Evolutionary conservation across 1,140 invertebrate species (phyloP).

Genomic region (Hirudo medicinalis): DNA sequence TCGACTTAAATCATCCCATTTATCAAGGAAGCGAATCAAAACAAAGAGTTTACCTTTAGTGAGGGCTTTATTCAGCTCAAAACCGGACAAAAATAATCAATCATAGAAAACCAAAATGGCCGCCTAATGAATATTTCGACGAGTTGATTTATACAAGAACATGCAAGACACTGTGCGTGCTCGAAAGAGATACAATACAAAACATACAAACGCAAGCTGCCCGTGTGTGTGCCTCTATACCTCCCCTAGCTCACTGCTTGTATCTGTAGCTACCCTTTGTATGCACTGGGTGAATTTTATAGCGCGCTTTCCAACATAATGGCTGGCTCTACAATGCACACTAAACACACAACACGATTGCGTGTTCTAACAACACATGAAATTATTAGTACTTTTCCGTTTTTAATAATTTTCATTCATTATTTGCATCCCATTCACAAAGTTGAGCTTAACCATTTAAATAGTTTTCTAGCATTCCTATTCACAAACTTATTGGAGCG

Average conservation of each 20-base stretch:
- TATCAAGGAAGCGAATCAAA: background rate
- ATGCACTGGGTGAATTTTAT: slow-evolving; percentile 12
- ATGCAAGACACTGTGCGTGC: slow-evolving; percentile 7
- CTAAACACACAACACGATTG: too few relatives aligned
- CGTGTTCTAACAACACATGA: too few relatives aligned
- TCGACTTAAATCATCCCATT: too few relatives aligned
- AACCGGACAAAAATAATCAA: slow-evolving; percentile 12
- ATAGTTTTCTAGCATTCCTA: too few relatives aligned
- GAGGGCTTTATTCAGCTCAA: slow-evolving; percentile 1
- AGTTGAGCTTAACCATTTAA: too few relatives aligned
- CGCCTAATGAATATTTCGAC: slow-evolving; percentile 12
- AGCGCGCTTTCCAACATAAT: slow-evolving; percentile 12
- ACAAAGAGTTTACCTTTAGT: slow-evolving; percentile 7
- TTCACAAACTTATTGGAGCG: too few relatives aligned
- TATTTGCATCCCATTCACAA: too few relatives aligned
- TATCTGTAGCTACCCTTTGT: slow-evolving; percentile 13
- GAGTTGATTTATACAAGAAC: slow-evolving; percentile 11
- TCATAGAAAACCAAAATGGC: slow-evolving; percentile 13
- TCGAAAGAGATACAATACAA: slow-evolving; percentile 8
- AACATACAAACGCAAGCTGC: slow-evolving; percentile 6
- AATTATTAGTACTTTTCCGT: too few relatives aligned
- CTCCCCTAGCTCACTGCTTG: slow-evolving; percentile 3
- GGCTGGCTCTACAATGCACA: background rate
- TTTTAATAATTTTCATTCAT: too few relatives aligned
- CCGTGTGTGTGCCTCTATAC: slow-evolving; percentile 4